These are phyloP conservation scores for Salpingus planirostris DNA, from an alignment of 2,888 invertebrate genomes.

Conservation along the genomic window DNA sequence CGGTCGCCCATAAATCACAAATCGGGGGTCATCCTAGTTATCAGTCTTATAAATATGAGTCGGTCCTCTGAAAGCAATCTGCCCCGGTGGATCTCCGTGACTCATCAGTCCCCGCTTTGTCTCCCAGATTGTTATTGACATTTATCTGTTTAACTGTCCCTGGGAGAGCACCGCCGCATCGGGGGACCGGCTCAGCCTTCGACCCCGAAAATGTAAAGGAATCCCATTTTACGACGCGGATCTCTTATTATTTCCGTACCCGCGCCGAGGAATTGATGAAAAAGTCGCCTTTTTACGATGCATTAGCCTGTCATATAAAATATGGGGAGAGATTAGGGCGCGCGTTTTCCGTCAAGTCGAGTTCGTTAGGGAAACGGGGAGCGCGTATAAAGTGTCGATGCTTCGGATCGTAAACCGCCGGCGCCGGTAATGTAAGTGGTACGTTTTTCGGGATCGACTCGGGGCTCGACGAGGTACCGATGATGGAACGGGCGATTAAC, in stretches of 20 bases:
- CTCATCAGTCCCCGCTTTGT: slow-evolving; percentile 20
- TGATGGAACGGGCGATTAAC: too few relatives aligned
- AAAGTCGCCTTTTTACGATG: slow-evolving; percentile 8
- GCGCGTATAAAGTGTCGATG: too few relatives aligned
- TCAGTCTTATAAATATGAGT: slow-evolving; percentile 32
- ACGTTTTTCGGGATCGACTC: too few relatives aligned
- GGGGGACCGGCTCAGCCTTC: too few relatives aligned
- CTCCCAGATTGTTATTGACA: slow-evolving; percentile 22
- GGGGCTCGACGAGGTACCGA: too few relatives aligned
- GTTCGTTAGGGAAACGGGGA: too few relatives aligned
- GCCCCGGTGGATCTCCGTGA: slow-evolving; percentile 22
- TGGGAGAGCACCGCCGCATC: slow-evolving; percentile 3
- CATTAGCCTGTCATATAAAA: too few relatives aligned
- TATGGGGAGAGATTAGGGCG: too few relatives aligned
- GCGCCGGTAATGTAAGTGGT: too few relatives aligned
- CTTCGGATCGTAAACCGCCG: too few relatives aligned
- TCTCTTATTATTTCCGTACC: slow-evolving; percentile 6
- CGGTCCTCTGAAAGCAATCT: slow-evolving; percentile 25
- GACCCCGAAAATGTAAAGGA: slow-evolving; percentile 6
- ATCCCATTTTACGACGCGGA: slow-evolving; percentile 5
- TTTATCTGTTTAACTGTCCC: slow-evolving; percentile 18
- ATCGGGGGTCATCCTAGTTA: slow-evolving; percentile 36
- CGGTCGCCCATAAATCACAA: slow-evolving; percentile 33
- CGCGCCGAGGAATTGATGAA: slow-evolving; percentile 6
- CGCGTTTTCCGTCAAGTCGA: too few relatives aligned